Percentiles rank a stretch among this genome's conserved stretches.
phyloP scores from a whole-genome alignment of 2,797 vertebrate genomes.

The Acanthis flammea region DNA sequence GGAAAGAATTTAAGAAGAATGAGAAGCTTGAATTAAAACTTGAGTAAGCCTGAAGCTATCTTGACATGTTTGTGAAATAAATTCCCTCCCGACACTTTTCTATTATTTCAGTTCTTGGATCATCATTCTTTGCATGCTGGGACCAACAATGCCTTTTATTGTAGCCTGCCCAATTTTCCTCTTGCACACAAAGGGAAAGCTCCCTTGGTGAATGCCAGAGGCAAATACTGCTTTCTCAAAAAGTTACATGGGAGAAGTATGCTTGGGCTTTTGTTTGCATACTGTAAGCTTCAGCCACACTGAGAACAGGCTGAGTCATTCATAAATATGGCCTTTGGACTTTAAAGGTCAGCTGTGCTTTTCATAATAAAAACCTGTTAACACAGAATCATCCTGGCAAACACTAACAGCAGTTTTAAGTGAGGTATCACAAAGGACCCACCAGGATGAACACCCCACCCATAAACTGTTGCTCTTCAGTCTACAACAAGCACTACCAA shows the following conservation, averaged over 20 bases:
- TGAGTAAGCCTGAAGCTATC: constrained; percentile 52
- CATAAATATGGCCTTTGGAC: constrained; percentile 34
- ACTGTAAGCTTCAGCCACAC: constrained; percentile 35
- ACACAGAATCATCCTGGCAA: not conserved
- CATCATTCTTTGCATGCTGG: constrained; percentile 70
- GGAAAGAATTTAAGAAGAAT: constrained; percentile 60
- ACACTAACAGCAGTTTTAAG: not conserved
- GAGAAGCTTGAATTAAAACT: constrained; percentile 51
- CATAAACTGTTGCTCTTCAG: not conserved
- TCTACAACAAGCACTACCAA: not conserved
- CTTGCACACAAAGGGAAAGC: constrained; percentile 54
- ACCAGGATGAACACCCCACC: not conserved
- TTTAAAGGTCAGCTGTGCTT: constrained; percentile 51
- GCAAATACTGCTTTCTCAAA: constrained; percentile 61
- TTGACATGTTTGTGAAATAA: constrained; percentile 44
- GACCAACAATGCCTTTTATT: constrained; percentile 64
- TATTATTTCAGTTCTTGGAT: constrained; percentile 70
- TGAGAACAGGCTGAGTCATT: constrained; percentile 28
- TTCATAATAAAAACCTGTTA: constrained; percentile 22
- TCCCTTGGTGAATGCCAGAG: constrained; percentile 34
- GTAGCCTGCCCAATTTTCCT: constrained; percentile 52
- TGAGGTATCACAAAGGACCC: not conserved
- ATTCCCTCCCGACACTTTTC: constrained; percentile 52
- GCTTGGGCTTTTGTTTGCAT: not conserved
- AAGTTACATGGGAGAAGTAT: constrained; percentile 44